These are phyloP conservation scores for Sinopyrophorus schimmeli DNA, from an alignment of 2,888 invertebrate species.

Conservation along the genomic window DNA sequence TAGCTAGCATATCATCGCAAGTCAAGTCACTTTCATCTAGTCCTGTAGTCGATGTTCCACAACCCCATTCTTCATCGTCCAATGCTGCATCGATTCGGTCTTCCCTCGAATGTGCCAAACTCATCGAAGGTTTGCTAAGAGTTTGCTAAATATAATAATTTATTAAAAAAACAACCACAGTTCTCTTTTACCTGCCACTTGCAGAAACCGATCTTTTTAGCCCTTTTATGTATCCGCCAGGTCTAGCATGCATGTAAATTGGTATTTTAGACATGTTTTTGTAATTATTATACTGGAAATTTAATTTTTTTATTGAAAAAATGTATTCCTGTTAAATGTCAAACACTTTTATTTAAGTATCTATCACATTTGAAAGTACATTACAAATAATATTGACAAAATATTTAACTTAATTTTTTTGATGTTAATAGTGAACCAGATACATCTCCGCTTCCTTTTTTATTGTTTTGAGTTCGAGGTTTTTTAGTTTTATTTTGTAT, in stretches of 20 bases:
- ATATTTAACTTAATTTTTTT: no score
- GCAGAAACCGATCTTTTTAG: no score
- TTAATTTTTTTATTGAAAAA: background rate
- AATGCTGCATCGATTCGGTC: constrained; percentile 2
- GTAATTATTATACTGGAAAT: background rate
- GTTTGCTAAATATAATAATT: no score
- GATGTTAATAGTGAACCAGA: no score
- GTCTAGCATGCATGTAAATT: background rate
- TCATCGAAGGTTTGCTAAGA: background rate
- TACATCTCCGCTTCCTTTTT: no score
- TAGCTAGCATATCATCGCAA: constrained; percentile 35
- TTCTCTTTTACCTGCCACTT: no score
- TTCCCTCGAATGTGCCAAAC: constrained; percentile 1
- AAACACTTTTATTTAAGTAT: no score
- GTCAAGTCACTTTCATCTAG: background rate
- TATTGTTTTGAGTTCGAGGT: no score
- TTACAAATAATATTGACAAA: no score
- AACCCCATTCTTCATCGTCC: background rate
- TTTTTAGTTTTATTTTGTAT: no score
- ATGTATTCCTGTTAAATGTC: background rate
- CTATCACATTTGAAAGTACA: no score
- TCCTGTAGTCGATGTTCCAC: background rate
- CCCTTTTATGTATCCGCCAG: background rate
- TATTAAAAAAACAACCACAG: no score
- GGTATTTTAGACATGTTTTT: background rate